Evolutionary conservation across 2,888 invertebrate genomes (phyloP).

Genomic region (Hyppa rectilinea): DNA sequence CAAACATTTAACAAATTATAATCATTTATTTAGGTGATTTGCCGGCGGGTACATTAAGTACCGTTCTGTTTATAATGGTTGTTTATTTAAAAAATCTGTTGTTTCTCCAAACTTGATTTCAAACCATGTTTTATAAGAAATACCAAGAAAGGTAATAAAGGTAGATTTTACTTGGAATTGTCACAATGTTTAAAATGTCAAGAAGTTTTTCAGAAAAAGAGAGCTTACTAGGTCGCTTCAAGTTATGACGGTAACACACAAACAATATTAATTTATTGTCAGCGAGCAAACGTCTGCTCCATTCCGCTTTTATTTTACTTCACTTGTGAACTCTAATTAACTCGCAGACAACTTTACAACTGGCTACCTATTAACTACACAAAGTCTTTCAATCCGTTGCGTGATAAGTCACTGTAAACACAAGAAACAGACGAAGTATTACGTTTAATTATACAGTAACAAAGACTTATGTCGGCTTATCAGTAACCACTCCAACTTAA

Average conservation of each 20-base stretch:
- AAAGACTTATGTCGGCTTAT: conserved; percentile 79
- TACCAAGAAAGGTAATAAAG: neutral
- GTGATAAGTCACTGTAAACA: conserved; percentile 83
- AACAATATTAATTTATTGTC: conserved; percentile 34
- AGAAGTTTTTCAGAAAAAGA: neutral
- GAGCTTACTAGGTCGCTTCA: conserved; percentile 7
- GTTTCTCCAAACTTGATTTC: conserved; percentile 10
- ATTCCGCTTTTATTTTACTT: conserved; percentile 45
- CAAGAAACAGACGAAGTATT: conserved; percentile 79
- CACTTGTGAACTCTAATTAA: conserved; percentile 48
- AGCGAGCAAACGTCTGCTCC: conserved; percentile 29
- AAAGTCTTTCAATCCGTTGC: conserved; percentile 73
- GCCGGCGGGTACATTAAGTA: conserved; percentile 25
- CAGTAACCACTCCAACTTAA: conserved; percentile 69
- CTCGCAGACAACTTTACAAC: conserved; percentile 59
- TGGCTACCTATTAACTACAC: conserved; percentile 53
- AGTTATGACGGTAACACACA: conserved; percentile 8
- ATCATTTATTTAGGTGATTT: conserved; percentile 46
- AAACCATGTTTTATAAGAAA: neutral
- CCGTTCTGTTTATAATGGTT: conserved; percentile 23
- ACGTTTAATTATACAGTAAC: conserved; percentile 85
- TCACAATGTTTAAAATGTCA: neutral
- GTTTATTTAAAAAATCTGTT: conserved; percentile 19
- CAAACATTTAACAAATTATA: conserved; percentile 42
- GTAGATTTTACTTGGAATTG: neutral